Base-by-base conservation (phyloP, 2,888 invertebrate species). In the Macrophya alboannulata region DNA sequence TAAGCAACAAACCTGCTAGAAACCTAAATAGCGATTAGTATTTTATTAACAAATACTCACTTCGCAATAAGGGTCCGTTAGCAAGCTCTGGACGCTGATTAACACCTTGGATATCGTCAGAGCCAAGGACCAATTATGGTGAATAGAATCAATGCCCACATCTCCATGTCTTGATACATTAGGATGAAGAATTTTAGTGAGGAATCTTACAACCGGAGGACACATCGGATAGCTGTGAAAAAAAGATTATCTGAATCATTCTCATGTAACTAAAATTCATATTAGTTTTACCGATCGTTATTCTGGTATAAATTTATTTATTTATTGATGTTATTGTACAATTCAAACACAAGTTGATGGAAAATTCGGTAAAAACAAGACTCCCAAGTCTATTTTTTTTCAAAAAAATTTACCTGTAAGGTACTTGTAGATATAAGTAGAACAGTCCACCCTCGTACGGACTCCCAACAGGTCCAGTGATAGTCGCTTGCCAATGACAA, bases 101-200 rank as follows among this genome's bases (percentile, higher is more conserved):
- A 98, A 95, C 86, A 98, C 96, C 93, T 98, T 99, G 88, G 97
- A 97, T 91, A 99, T 97, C 68, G 98, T 98, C 87, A 99, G 94
- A 0, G 98, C 98, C 87, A 98, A 94, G n/a, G 98, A 98, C 99
- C 99, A 99, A 94, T 99, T 99, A 94, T 98, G 98, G 90, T 98
- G 97, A 89, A 99, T 98, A 12, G 98, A 98, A 94, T 99, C 99
- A 88, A 99, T 97, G 86, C 99, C 99, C 79, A 99, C 98, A 94
- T 99, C 98, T 3, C 99, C 99, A 94, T 99, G 99, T 0, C 98
- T 96, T 4, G 98, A 98, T 85, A 99, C 97, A 94, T 99, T 99
- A 8, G 99, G 99, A 94, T 99, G 99, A 90, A 98, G 96, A 89
- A 99, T 97, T 94, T 97, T 98, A 0, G 99, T 99, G 86, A 99